phyloP scores from a whole-genome alignment of 2,797 vertebrate genomes.

The Sandelia bainsii region DNA sequence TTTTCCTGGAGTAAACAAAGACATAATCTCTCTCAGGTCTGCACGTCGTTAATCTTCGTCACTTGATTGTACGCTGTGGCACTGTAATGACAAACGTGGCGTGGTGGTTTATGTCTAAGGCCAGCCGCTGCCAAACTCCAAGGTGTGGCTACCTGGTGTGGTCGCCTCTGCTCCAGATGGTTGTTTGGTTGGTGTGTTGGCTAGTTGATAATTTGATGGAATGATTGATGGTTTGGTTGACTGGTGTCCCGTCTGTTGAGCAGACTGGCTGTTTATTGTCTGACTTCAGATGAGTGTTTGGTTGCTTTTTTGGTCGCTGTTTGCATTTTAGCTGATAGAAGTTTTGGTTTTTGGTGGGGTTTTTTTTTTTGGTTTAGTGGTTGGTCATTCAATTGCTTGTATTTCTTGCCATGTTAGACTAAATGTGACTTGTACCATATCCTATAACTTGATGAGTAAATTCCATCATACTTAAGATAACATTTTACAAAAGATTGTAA shows the following conservation, averaged over 20 bases:
- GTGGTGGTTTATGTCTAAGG: conserved; percentile 36
- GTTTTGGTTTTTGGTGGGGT: background rate
- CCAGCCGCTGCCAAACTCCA: conserved; percentile 30
- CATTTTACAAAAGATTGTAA: no score
- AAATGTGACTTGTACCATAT: background rate
- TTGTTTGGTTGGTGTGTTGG: conserved; percentile 31
- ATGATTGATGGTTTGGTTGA: conserved; percentile 21
- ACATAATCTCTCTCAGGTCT: conserved; percentile 54
- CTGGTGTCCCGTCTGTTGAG: conserved; percentile 18
- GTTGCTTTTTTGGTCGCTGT: background rate
- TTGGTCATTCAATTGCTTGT: background rate
- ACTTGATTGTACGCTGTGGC: conserved; percentile 50
- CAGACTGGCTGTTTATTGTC: background rate
- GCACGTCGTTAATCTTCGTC: conserved; percentile 57
- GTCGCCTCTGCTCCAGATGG: conserved; percentile 17
- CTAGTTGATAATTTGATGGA: conserved; percentile 7
- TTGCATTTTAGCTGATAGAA: background rate
- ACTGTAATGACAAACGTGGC: conserved; percentile 61
- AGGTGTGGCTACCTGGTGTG: conserved; percentile 51
- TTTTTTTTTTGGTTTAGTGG: background rate
- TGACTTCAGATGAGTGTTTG: background rate
- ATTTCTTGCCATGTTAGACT: background rate
- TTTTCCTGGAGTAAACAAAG: conserved; percentile 57
- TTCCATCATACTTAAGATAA: no score
- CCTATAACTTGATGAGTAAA: no score